phyloP scores from a whole-genome alignment of 2,888 invertebrate species.

The Seira ritae region DNA sequence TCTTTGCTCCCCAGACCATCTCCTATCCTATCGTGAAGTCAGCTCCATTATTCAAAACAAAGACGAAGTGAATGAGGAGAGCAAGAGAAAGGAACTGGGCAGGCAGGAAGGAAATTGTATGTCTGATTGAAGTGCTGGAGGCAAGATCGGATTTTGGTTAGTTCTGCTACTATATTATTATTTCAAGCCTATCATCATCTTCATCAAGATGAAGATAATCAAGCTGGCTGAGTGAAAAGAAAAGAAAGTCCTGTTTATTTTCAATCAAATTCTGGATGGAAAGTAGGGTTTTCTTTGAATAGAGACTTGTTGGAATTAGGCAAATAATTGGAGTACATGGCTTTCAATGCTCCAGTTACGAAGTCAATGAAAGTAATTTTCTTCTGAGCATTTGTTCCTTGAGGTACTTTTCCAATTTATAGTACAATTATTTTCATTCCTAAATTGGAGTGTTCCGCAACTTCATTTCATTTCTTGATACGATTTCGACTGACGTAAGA shows the following conservation, averaged over 20 bases:
- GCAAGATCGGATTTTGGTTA: constrained; percentile 9
- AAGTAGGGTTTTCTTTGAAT: constrained; percentile 3
- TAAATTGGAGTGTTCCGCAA: too few species aligned
- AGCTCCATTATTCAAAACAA: too few species aligned
- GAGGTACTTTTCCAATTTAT: too few species aligned
- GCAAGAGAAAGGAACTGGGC: background rate
- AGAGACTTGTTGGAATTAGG: constrained; percentile 25
- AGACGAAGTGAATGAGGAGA: background rate
- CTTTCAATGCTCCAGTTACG: background rate
- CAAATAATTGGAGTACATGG: constrained; percentile 35
- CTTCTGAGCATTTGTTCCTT: too few species aligned
- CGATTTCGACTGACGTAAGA: too few species aligned
- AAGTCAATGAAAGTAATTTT: too few species aligned
- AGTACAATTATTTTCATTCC: too few species aligned
- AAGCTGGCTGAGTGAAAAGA: background rate
- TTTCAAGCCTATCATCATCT: too few species aligned
- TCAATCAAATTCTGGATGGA: constrained; percentile 21
- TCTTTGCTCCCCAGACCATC: too few species aligned
- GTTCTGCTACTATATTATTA: too few species aligned
- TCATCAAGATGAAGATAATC: background rate
- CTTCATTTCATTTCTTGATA: too few species aligned
- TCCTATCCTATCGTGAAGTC: too few species aligned
- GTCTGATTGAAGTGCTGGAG: constrained; percentile 6
- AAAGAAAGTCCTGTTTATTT: constrained; percentile 34
- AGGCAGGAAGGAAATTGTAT: constrained; percentile 11